Evolutionary conservation across 2,888 invertebrate genomes (phyloP), one percentile per base, ranked within the genome.

Genomic region (Oxystoma pomonae): DNA sequence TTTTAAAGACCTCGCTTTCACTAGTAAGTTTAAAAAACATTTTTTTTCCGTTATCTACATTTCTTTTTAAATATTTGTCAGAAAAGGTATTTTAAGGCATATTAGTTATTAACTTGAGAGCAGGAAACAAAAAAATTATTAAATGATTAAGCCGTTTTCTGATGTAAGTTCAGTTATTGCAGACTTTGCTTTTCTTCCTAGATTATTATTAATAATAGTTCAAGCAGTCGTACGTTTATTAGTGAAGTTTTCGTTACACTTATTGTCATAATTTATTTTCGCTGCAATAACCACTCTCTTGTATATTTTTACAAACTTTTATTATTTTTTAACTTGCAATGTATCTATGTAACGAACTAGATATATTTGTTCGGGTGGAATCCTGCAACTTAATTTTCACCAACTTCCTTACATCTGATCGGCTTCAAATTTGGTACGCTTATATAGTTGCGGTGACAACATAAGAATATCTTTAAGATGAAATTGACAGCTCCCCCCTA

Each of bases 1-100:
- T 12, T 7, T 35, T 35, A 35, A 35, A 35, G 12, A 35, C 35
- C n/a, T 19, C n/a, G 19, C 7, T 53, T 53, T 16, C 53, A 53
- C 3, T 53, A 53, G n/a, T n/a, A 53, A n/a, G 7, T 53, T 16
- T 9, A 16, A 53, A 53, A 19, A 53, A 53, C 19, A n/a, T 53
- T 5, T 53, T 53, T 9, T 53, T 53, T 53, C 53, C 53, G n/a
- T 53, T 53, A 53, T 53, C 53, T 53, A 19, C 53, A 53, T 53
- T 53, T 19, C 53, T 53, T 53, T 53, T 53, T 53, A 53, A 53
- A 53, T 53, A 53, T 17, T 53, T 17, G 5, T 53, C 7, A 16
- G 53, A 19, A 53, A 53, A 16, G n/a, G 5, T 53, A 53, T n/a
- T 9, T 53, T 53, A 19, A 9, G 19, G 53, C n/a, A 53, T 53